phyloP scores from a whole-genome alignment of 2,888 invertebrate genomes.

The Caenorhabditis sinica region DNA sequence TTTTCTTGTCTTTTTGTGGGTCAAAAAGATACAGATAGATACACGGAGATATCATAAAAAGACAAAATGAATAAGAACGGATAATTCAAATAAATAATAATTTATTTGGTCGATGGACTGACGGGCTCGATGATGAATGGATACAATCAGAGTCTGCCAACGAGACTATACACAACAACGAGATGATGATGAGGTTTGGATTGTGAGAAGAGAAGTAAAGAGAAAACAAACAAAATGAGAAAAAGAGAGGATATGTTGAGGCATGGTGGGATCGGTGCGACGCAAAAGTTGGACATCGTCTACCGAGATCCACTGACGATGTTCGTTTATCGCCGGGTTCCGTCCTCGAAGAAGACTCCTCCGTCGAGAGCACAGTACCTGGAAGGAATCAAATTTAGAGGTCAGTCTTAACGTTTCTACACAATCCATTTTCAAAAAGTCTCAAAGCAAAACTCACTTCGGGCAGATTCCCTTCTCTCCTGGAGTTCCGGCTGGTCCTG shows the following conservation, averaged over 20 bases:
- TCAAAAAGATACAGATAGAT: slow-evolving; percentile 36
- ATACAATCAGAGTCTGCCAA: slow-evolving; percentile 39
- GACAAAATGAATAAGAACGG: slow-evolving; percentile 8
- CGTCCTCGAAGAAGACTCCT: slow-evolving; percentile 81
- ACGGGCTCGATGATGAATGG: slow-evolving; percentile 42
- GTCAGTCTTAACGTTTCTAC: neutral
- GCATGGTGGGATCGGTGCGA: slow-evolving; percentile 59
- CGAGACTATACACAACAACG: slow-evolving; percentile 59
- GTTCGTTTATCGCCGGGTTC: slow-evolving; percentile 75
- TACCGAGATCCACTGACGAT: slow-evolving; percentile 56
- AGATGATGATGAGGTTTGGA: slow-evolving; percentile 66
- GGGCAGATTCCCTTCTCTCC: slow-evolving; percentile 80
- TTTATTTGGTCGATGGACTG: slow-evolving; percentile 64
- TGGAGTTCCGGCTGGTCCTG: slow-evolving; percentile 75
- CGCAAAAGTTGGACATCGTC: slow-evolving; percentile 64
- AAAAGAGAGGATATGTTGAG: slow-evolving; percentile 44
- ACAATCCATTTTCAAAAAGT: neutral
- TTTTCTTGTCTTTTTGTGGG: slow-evolving; percentile 52
- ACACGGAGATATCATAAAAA: slow-evolving; percentile 26
- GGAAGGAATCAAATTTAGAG: slow-evolving; percentile 15
- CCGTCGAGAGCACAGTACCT: slow-evolving; percentile 80
- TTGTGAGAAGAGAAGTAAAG: slow-evolving; percentile 57
- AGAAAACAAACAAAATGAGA: slow-evolving; percentile 30
- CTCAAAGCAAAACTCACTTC: slow-evolving; percentile 66
- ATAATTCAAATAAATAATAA: slow-evolving; percentile 65